Conservation (phyloP, 2,888 invertebrate genomes). For the Cerceris ruficornis region DNA sequence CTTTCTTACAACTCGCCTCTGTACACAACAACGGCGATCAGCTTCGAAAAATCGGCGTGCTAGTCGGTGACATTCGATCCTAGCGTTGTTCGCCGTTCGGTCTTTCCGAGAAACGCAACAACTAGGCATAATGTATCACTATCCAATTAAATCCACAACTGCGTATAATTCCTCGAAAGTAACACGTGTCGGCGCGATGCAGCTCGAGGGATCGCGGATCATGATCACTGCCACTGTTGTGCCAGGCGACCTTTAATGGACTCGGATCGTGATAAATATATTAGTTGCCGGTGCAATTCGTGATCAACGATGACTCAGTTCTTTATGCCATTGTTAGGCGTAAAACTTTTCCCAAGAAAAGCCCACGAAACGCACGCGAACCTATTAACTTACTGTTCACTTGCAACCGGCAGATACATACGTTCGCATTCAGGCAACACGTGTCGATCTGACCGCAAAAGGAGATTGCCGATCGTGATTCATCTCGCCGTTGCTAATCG, state of each 20-base stretch:
- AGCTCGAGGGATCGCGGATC: conserved; percentile 25
- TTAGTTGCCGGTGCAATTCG: conserved; percentile 44
- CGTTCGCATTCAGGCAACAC: conserved; percentile 54
- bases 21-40: background rate
- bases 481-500: conserved; percentile 55
- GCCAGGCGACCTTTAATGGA: conserved; percentile 48
- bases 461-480: conserved; percentile 52
- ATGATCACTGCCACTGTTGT: conserved; percentile 46
- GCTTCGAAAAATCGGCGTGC: background rate
- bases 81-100: background rate
- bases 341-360: conserved; percentile 35
- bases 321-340: conserved; percentile 35
- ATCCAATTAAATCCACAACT: background rate
- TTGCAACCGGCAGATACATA: conserved; percentile 26
- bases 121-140: background rate
- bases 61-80: background rate
- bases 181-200: conserved; percentile 28
- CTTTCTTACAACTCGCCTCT: background rate
- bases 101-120: conserved; percentile 2
- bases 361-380: conserved; percentile 1
- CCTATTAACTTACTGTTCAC: background rate
- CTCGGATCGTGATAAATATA: conserved; percentile 53
- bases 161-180: conserved; percentile 23
- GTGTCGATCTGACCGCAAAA: conserved; percentile 45
- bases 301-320: conserved; percentile 59